Conservation (phyloP, 30 jellyfish, hydroid and myxozoan genomes). For the Mastigias papua region DNA sequence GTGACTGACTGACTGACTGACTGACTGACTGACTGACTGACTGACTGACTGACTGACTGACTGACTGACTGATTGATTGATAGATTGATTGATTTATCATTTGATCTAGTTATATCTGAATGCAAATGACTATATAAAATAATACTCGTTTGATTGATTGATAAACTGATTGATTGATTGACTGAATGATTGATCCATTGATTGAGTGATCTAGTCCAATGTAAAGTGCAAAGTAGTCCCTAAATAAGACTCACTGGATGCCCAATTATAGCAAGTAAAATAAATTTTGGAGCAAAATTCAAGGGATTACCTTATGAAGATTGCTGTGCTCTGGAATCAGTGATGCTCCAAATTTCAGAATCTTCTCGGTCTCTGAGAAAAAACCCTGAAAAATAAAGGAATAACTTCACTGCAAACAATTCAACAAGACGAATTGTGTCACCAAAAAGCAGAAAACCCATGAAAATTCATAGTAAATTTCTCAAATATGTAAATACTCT, state of each 20-base stretch:
- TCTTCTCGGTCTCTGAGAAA: slow-evolving; percentile 16
- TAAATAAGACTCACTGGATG: no score
- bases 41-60: background rate
- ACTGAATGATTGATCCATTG: no score
- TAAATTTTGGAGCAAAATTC: background rate
- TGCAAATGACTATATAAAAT: background rate
- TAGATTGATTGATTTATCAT: no score
- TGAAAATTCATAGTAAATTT: no score
- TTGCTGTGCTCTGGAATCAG: slow-evolving; percentile 56
- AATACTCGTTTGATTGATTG: no score
- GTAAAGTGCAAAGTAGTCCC: no score
- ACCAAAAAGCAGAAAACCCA: background rate
- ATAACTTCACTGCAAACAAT: background rate
- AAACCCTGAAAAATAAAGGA: slow-evolving; percentile 24
- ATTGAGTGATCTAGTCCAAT: no score
- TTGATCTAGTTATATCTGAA: background rate
- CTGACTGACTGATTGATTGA: background rate
- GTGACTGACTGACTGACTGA: background rate
- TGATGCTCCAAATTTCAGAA: slow-evolving; percentile 38
- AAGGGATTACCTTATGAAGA: slow-evolving; percentile 45
- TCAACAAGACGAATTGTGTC: background rate
- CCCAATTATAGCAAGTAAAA: no score
- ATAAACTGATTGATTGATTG: no score
- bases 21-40: background rate
- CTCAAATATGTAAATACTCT: no score